These are phyloP conservation scores for Lepeophtheirus nordmannii DNA, from an alignment of 2,888 invertebrate genomes.

Conservation along the genomic window DNA sequence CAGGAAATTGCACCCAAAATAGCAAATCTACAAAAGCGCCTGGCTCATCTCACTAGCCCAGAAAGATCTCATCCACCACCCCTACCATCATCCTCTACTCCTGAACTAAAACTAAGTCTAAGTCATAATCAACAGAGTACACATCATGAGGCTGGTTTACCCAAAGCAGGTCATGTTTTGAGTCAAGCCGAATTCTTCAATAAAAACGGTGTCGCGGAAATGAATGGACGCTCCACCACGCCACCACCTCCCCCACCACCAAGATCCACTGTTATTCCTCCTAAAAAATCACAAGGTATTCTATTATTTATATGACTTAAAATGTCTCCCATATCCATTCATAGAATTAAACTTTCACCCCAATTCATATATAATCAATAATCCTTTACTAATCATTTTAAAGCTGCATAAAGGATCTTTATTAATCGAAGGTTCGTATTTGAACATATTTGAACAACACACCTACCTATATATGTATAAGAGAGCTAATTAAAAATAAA, in stretches of 20 bases:
- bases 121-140: neutral
- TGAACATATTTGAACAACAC: too few species aligned
- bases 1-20: neutral
- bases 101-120: neutral
- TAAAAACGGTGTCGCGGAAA: neutral
- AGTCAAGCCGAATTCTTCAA: neutral
- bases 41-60: slow-evolving; percentile 4
- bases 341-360: too few species aligned
- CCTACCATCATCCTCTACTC: neutral
- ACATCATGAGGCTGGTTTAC: too few species aligned
- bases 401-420: too few species aligned
- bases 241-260: slow-evolving; percentile 26
- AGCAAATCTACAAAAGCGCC: neutral
- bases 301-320: too few species aligned
- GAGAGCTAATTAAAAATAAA: too few species aligned
- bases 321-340: too few species aligned
- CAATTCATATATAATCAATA: too few species aligned
- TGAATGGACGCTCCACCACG: neutral
- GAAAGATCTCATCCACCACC: neutral
- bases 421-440: too few species aligned
- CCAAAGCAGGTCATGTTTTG: too few species aligned
- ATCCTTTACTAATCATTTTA: too few species aligned
- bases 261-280: neutral
- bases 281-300: neutral
- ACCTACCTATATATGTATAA: too few species aligned